Evolutionary conservation across 2,797 vertebrate genomes (phyloP), one percentile per base, ranked within the genome.

Genomic region (Sebastes variabilis): DNA sequence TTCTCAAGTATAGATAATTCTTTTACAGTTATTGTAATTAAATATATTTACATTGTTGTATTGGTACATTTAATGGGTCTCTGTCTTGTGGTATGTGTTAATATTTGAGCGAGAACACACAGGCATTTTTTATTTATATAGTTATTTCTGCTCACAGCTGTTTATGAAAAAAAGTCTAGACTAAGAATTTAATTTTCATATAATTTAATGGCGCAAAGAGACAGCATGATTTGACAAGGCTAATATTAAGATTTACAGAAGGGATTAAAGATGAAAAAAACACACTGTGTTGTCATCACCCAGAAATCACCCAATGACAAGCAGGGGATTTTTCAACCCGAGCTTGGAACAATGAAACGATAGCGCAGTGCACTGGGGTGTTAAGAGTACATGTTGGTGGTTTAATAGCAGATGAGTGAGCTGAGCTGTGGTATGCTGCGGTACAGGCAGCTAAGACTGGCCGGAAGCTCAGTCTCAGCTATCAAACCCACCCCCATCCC

Each of bases 381-480:
- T 34, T 61, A 13, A 22, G 24, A 34, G 61, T 54, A 13, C 22
- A 38, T 75, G 38, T 76, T 4, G 4, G 55, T 42, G 58, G 29
- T 83, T 79, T 81, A 58, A 66, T 22, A 14, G 72, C 75, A 77
- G 75, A 42, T 14, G 49, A 73, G 65, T 86, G 84, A 82, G 74
- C 49, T 70, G 60, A 81, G 78, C 77, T 65, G 67, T 66, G 62
- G 70, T 66, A 77, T 78, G 73, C 75, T 72, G 82, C 59, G 9
- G 60, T 24, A 52, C n/a, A 72, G 20, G 25, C 25, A 42, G 36
- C 69, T 52, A 14, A 14, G 74, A 56, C 25, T 84, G 89, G 72
- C 81, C 24, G 2, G 16, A 36, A 71, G 86, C 90, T 84, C 78
- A 32, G 69, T 62, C 64, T 82, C 82, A 25, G 81, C 67, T 77